These are phyloP conservation scores for Halyomorpha halys DNA, from an alignment of 1,140 invertebrate genomes.

Conservation along the genomic window DNA sequence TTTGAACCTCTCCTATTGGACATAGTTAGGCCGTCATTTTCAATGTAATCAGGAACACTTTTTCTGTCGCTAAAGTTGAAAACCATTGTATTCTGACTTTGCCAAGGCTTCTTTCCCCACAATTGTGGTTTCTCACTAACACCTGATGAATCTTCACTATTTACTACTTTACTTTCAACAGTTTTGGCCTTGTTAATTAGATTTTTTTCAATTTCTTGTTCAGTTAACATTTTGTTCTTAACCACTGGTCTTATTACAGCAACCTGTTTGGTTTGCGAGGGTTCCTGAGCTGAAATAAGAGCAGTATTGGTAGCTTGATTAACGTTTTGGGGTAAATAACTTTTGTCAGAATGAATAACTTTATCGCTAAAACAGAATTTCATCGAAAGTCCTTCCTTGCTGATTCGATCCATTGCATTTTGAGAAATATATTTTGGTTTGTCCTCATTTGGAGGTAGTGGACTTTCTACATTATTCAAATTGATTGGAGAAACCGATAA, in stretches of 20 bases:
- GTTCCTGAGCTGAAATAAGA: conserved; percentile 18
- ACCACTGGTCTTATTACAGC: conserved; percentile 50
- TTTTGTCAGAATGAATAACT: conserved; percentile 33
- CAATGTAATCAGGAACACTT: conserved; percentile 79
- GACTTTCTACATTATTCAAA: neutral
- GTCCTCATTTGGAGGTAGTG: neutral
- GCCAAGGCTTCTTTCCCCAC: conserved; percentile 45
- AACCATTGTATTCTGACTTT: conserved; percentile 58
- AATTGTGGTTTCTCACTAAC: conserved; percentile 32
- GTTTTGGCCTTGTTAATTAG: conserved; percentile 56
- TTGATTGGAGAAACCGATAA: conserved; percentile 1
- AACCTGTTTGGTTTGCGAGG: conserved; percentile 40
- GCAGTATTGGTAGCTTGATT: conserved; percentile 28
- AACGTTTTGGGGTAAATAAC: conserved; percentile 42
- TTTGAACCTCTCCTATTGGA: conserved; percentile 10
- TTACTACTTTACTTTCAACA: conserved; percentile 35
- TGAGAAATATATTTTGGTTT: conserved; percentile 39
- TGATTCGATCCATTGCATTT: conserved; percentile 53
- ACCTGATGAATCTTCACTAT: conserved; percentile 21
- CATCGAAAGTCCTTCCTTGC: conserved; percentile 50
- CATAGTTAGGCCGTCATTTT: conserved; percentile 63
- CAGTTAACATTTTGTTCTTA: conserved; percentile 42
- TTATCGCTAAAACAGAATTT: conserved; percentile 46
- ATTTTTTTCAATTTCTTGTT: conserved; percentile 58
- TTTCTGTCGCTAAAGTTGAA: conserved; percentile 77